phyloP scores from a whole-genome alignment of 2,888 invertebrate species.

The Nomada goodeniana region DNA sequence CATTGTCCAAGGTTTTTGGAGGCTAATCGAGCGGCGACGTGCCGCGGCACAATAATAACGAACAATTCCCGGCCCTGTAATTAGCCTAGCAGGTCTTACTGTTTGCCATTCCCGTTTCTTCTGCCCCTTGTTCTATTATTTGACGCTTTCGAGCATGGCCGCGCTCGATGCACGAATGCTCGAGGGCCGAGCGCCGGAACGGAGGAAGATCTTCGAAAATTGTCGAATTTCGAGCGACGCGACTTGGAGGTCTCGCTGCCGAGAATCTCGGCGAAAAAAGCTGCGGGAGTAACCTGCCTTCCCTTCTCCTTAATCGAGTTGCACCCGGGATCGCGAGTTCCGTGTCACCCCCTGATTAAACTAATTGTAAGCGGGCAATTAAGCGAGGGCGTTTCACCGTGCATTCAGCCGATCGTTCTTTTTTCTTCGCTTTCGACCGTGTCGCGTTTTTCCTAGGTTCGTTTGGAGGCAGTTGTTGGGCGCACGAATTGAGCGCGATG shows the following conservation, averaged over 20 bases:
- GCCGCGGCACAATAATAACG: not conserved
- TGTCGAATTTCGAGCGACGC: no score
- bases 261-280: no score
- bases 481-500: not conserved
- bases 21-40: not conserved
- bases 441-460: not conserved
- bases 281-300: no score
- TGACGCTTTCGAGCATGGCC: no score
- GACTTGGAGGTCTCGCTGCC: no score
- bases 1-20: slow-evolving; percentile 33
- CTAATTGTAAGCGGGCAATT: not conserved
- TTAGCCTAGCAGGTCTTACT: not conserved
- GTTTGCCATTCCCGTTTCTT: not conserved
- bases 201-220: no score
- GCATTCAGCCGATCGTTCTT: no score
- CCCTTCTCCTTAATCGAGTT: no score
- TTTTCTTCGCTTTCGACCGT: not conserved
- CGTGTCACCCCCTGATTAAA: slow-evolving; percentile 1
- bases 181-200: no score
- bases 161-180: no score
- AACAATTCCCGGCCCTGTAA: not conserved
- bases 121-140: not conserved
- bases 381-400: not conserved
- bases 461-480: not conserved
- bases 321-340: slow-evolving; percentile 1